phyloP scores from a whole-genome alignment of 2,797 vertebrate genomes.

The Tolypeutes matacus region DNA sequence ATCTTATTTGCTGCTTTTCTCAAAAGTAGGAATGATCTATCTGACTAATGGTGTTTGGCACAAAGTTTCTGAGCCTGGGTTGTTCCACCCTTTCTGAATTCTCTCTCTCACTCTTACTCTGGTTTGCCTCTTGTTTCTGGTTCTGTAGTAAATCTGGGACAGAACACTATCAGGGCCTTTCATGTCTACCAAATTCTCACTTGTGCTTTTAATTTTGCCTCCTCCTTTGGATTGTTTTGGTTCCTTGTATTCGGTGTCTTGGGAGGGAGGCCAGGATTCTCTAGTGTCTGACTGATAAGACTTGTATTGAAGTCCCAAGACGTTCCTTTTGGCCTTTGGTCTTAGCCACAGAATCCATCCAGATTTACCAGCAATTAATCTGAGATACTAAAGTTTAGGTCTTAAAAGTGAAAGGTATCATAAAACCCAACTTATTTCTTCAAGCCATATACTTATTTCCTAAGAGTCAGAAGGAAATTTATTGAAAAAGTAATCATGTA shows the following conservation, averaged over 20 bases:
- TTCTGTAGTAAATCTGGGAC: not conserved
- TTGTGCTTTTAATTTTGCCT: not conserved
- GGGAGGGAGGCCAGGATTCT: not conserved
- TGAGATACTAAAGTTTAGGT: not conserved
- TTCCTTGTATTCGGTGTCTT: not conserved
- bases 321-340: not conserved
- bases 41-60: not conserved
- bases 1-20: not conserved
- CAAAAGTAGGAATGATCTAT: not conserved
- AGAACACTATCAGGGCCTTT: no score
- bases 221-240: not conserved
- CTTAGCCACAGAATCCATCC: not conserved
- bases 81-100: not conserved
- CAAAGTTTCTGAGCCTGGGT: not conserved
- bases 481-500: no score
- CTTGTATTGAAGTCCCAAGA: not conserved
- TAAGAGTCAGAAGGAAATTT: not conserved
- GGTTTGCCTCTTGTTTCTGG: not conserved
- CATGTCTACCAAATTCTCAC: not conserved
- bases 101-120: not conserved
- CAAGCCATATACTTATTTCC: no score
- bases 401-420: not conserved
- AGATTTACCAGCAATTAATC: not conserved
- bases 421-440: not conserved
- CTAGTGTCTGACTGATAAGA: not conserved